These are phyloP conservation scores for Carassius auratus DNA, from an alignment of 2,113 vertebrate species.

Conservation along the genomic window DNA sequence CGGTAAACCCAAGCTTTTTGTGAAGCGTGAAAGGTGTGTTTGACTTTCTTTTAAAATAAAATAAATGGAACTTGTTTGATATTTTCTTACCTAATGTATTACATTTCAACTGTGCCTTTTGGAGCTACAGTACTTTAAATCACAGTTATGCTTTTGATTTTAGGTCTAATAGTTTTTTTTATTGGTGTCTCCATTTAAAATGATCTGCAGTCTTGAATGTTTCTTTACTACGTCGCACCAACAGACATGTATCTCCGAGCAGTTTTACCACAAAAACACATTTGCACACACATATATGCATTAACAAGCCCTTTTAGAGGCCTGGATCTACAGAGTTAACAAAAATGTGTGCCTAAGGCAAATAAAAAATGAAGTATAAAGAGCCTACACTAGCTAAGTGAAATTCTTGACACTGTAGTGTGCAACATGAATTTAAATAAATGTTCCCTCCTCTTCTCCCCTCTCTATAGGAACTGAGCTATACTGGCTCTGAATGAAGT, in stretches of 20 bases:
- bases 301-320: not conserved
- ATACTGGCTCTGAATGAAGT: slow-evolving; percentile 26
- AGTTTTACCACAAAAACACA: slow-evolving; percentile 22
- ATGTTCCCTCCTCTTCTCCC: slow-evolving; percentile 9
- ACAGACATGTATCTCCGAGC: not conserved
- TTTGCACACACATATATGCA: not conserved
- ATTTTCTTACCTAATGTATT: not conserved
- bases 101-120: not conserved
- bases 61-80: not conserved
- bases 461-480: slow-evolving; percentile 8
- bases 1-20: not conserved
- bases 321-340: not conserved
- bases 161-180: not conserved
- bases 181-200: not conserved
- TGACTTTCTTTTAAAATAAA: not conserved
- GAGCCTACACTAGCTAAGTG: slow-evolving; percentile 10
- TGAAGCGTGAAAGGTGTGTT: not conserved
- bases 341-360: not conserved
- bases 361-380: not conserved
- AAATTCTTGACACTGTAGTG: slow-evolving; percentile 3
- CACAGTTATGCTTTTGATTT: not conserved
- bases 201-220: not conserved
- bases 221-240: not conserved
- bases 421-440: slow-evolving; percentile 18
- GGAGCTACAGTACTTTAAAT: not conserved